Evolutionary conservation across 2,888 invertebrate species (phyloP), one percentile per base, ranked within the genome.

Genomic region (Operophtera brumata): DNA sequence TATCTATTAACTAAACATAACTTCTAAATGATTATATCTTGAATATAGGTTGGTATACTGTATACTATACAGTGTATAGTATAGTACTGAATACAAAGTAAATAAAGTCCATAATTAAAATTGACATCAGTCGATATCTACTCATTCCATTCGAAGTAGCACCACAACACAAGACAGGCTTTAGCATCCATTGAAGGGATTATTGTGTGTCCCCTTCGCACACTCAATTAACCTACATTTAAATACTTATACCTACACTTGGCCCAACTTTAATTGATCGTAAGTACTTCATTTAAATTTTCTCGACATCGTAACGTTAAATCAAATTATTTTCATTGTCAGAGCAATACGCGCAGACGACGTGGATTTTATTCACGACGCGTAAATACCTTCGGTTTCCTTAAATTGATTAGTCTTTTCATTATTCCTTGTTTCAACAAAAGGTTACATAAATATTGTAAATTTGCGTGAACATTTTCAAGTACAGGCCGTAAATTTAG

Each of bases 371-470:
- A 62, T 67, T 62, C 64, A 54, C 25, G 41, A 58, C 46, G 58
- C 61, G 57, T 49, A 45, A 65, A 65, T 64, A 59, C 61, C 65
- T 65, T 64, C 32, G 69, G 67, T 72, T 73, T 65, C 64, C 55
- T 65, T 59, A 61, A 70, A 74, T 67, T 73, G 63, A 72, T 72
- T 67, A 70, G 59, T 59, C 64, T 57, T 70, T 74, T 68, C 54
- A 64, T 68, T 70, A 75, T 71, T 65, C 62, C 53, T 49, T 62
- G 48, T 61, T 55, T 59, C 48, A 67, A 71, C 70, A 70, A 64
- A 66, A 60, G 66, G 58, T 53, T 54, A 57, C 48, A 64, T 65
- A 65, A 67, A 67, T 64, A 62, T 67, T 63, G 53, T 58, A 61
- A 66, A 67, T 62, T 58, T 48, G 47, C 37, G 54, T 48, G 43